Percentiles rank a stretch among this genome's conserved stretches.
These are phyloP conservation scores for Xenopus borealis DNA, from an alignment of 2,113 vertebrate genomes.

Conservation along the genomic window DNA sequence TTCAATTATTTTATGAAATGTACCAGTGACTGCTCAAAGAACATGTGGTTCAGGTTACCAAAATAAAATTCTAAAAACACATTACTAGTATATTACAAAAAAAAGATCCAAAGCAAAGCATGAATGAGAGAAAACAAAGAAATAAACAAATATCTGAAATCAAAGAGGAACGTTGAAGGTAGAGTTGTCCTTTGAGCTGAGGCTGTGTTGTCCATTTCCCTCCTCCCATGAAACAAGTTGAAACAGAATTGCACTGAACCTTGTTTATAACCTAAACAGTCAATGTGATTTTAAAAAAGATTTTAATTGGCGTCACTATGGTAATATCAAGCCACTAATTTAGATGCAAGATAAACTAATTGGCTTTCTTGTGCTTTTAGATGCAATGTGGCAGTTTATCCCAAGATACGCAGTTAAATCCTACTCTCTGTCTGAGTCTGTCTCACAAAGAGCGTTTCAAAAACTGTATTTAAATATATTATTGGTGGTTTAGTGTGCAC, in stretches of 20 bases:
- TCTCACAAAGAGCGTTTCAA: background rate
- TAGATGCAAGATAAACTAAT: slow-evolving; percentile 4
- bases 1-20: too few relatives aligned
- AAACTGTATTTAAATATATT: too few relatives aligned
- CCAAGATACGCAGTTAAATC: background rate
- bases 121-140: too few relatives aligned
- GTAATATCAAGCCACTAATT: background rate
- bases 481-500: too few relatives aligned
- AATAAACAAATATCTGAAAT: too few relatives aligned
- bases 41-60: too few relatives aligned
- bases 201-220: background rate
- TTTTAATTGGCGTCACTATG: slow-evolving; percentile 1
- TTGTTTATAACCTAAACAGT: background rate
- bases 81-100: too few relatives aligned
- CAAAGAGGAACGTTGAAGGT: too few relatives aligned
- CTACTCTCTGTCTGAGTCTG: too few relatives aligned
- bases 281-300: background rate
- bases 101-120: too few relatives aligned
- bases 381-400: slow-evolving; percentile 5
- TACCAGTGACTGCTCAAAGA: too few relatives aligned
- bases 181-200: background rate
- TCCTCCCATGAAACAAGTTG: background rate
- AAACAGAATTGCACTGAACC: background rate
- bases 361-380: background rate
- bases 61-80: too few relatives aligned